These are phyloP conservation scores for Gymnosoma rotundatum DNA, from an alignment of 2,888 invertebrate species.

Conservation along the genomic window DNA sequence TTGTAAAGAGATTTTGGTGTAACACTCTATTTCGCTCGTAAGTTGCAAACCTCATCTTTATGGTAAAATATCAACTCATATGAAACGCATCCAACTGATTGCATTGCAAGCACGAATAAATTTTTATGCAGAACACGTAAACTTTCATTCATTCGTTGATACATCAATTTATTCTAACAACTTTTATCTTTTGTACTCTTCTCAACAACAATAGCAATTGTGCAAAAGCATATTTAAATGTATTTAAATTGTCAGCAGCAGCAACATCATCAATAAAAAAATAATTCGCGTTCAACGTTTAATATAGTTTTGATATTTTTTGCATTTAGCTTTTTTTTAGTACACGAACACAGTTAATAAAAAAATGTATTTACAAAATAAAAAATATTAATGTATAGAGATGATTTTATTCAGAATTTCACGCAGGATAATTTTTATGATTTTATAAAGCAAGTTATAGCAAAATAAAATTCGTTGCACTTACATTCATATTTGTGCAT, in stretches of 20 bases:
- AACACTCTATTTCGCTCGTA: no score
- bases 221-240: constrained; percentile 35
- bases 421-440: constrained; percentile 43
- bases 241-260: constrained; percentile 40
- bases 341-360: constrained; percentile 48
- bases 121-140: neutral
- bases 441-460: constrained; percentile 62
- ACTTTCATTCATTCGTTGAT: neutral
- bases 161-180: neutral
- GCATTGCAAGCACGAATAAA: no score
- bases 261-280: constrained; percentile 44
- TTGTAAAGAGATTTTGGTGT: no score
- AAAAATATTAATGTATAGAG: constrained; percentile 35
- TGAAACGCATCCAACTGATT: no score
- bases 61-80: no score
- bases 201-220: constrained; percentile 16
- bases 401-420: constrained; percentile 20
- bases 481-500: neutral
- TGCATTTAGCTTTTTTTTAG: constrained; percentile 17
- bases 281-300: constrained; percentile 44
- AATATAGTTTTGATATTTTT: constrained; percentile 2
- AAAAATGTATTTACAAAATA: constrained; percentile 52
- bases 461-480: constrained; percentile 53
- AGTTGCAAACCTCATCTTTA: no score
- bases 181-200: neutral